These are phyloP conservation scores for Eupithecia exiguata DNA, from an alignment of 2,888 invertebrate genomes.

Conservation along the genomic window DNA sequence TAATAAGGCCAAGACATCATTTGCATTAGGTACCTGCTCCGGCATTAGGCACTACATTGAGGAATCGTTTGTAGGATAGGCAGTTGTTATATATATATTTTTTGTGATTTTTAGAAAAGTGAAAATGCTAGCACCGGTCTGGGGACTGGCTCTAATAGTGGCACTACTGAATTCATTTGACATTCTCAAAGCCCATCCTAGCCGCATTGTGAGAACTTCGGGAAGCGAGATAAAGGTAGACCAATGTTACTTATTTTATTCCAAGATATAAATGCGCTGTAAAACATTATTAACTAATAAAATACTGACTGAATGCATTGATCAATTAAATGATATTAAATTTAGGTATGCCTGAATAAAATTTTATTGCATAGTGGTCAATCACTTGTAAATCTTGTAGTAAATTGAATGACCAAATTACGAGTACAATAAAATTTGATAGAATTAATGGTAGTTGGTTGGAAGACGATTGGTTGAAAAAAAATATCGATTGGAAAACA, in stretches of 20 bases:
- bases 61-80: background rate
- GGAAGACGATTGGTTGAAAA: too few relatives aligned
- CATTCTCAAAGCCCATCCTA: background rate
- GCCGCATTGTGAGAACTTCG: background rate
- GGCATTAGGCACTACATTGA: background rate
- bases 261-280: background rate
- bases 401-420: too few relatives aligned
- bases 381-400: too few relatives aligned
- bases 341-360: background rate
- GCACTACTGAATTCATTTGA: slow-evolving; percentile 12
- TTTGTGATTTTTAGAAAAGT: slow-evolving; percentile 8
- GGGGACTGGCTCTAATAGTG: slow-evolving; percentile 1
- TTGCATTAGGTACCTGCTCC: background rate
- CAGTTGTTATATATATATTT: background rate
- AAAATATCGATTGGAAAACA: too few relatives aligned
- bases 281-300: background rate
- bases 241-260: background rate
- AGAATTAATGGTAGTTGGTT: too few relatives aligned
- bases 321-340: background rate
- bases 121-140: slow-evolving; percentile 8
- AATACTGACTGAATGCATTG: background rate
- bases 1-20: background rate
- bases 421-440: too few relatives aligned
- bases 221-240: slow-evolving; percentile 4
- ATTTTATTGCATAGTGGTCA: background rate